Percentiles rank a stretch among this genome's conserved stretches.
phyloP scores from a whole-genome alignment of 1,140 invertebrate genomes.

The Macrobrachium rosenbergii region DNA sequence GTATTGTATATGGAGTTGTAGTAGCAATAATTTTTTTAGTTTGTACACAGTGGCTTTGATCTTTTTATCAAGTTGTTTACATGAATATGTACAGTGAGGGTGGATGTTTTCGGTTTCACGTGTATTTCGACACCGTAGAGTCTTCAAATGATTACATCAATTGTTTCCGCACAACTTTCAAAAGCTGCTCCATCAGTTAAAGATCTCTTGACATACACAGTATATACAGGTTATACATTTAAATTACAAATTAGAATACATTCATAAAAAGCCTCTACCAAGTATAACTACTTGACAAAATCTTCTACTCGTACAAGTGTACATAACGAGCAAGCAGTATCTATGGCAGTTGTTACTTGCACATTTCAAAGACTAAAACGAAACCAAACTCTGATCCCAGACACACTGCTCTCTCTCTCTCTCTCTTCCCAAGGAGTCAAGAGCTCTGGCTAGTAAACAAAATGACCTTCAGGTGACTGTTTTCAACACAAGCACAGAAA shows the following conservation, averaged over 20 bases:
- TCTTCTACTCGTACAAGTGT: no score
- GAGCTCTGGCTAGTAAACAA: not conserved
- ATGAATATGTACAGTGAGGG: constrained; percentile 26
- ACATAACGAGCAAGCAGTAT: not conserved
- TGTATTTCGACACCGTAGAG: not conserved
- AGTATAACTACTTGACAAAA: no score
- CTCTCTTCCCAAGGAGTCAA: not conserved
- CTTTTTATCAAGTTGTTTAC: not conserved
- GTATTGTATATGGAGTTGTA: not conserved
- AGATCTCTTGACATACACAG: constrained; percentile 10
- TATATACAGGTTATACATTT: constrained; percentile 10
- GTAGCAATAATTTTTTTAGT: constrained; percentile 1
- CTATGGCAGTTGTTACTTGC: constrained; percentile 18
- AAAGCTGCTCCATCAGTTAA: not conserved
- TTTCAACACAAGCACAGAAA: no score
- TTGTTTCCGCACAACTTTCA: not conserved
- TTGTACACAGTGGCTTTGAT: constrained; percentile 6
- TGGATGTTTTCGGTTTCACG: not conserved
- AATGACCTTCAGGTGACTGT: no score
- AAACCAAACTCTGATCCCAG: no score
- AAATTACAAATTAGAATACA: constrained; percentile 8
- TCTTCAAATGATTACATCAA: not conserved
- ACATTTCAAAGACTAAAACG: not conserved
- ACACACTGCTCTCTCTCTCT: not conserved
- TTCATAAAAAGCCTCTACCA: not conserved